A percentile compares a stretch with the other conserved stretches of the same genome.
phyloP scores from a whole-genome alignment of 92 coral and sea anemone genomes.

The Meandrina meandrites region DNA sequence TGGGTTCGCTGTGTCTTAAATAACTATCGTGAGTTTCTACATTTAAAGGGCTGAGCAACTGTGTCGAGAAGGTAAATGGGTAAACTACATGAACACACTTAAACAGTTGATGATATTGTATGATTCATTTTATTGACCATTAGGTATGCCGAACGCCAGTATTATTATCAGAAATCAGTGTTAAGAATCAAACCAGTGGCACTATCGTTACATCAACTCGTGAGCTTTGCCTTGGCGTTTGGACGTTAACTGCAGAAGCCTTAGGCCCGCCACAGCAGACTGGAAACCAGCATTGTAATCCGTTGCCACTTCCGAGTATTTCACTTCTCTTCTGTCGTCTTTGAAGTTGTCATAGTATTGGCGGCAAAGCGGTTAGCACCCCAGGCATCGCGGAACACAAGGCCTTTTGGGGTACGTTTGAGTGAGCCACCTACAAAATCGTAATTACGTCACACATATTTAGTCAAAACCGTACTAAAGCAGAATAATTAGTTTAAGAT shows the following conservation, averaged over 20 bases:
- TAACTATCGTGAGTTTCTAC: too few relatives aligned
- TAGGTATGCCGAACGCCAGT: not conserved
- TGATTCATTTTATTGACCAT: not conserved
- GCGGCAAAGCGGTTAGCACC: constrained; percentile 62
- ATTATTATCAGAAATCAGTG: not conserved
- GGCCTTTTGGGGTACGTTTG: constrained; percentile 53
- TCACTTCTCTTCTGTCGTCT: constrained; percentile 45
- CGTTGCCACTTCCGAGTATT: constrained; percentile 60
- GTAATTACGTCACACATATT: too few relatives aligned
- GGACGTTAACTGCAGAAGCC: constrained; percentile 1
- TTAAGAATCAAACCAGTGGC: not conserved
- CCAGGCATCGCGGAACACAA: constrained; percentile 60
- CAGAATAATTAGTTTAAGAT: not conserved
- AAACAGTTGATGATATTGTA: not conserved
- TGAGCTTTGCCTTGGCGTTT: not conserved
- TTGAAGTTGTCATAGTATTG: constrained; percentile 49
- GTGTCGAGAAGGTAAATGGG: not conserved
- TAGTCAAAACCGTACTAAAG: too few relatives aligned
- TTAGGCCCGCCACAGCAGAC: constrained; percentile 62
- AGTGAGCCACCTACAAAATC: constrained; percentile 19
- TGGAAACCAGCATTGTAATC: constrained; percentile 78
- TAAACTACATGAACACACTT: not conserved
- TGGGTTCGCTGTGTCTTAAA: too few relatives aligned
- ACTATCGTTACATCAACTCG: too few relatives aligned
- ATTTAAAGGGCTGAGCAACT: not conserved